phyloP scores from a whole-genome alignment of 1,140 invertebrate species.

The Drosophila navojoa region DNA sequence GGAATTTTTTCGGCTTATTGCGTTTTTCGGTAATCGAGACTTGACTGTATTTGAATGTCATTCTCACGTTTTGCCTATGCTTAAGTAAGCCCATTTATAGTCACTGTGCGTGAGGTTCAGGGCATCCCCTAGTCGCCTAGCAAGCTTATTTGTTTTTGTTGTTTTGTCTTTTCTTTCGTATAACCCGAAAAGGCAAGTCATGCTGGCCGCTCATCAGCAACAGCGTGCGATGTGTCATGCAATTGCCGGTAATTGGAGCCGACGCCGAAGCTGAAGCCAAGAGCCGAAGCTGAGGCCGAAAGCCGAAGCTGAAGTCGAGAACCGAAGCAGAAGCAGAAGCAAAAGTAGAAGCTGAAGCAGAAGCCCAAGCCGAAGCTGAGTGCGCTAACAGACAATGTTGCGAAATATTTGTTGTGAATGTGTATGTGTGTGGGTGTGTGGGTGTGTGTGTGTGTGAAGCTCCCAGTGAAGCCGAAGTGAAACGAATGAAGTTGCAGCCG shows the following conservation, averaged over 20 bases:
- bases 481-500: background rate
- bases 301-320: too few relatives aligned
- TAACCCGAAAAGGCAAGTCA: constrained; percentile 27
- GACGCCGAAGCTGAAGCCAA: background rate
- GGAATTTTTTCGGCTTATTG: too few relatives aligned
- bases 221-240: constrained; percentile 60
- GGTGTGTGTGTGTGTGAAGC: background rate
- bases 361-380: background rate
- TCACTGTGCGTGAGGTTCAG: too few relatives aligned
- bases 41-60: too few relatives aligned
- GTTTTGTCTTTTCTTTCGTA: background rate
- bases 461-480: background rate
- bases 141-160: background rate
- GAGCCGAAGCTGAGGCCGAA: background rate
- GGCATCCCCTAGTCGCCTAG: too few relatives aligned
- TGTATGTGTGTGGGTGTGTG: background rate
- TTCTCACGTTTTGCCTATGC: too few relatives aligned
- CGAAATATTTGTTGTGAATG: constrained; percentile 40
- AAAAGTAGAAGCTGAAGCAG: too few relatives aligned
- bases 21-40: too few relatives aligned
- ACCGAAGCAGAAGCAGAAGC: too few relatives aligned
- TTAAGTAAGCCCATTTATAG: too few relatives aligned
- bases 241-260: constrained; percentile 55
- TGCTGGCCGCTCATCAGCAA: constrained; percentile 44
- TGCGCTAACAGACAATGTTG: constrained; percentile 61